phyloP scores from a whole-genome alignment of 2,888 invertebrate species.

The Colostygia pectinataria region DNA sequence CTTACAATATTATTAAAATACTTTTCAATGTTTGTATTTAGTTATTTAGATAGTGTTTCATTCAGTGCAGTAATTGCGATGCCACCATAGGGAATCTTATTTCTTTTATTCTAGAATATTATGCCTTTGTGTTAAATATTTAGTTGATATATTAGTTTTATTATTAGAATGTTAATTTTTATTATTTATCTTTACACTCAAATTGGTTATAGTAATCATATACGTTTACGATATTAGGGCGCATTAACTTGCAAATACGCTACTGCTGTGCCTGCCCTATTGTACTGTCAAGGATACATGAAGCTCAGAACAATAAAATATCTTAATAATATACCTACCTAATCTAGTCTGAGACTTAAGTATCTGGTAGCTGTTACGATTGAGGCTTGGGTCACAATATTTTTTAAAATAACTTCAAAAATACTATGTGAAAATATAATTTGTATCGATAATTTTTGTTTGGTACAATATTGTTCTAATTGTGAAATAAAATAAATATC shows the following conservation, averaged over 20 bases:
- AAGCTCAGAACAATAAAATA: too few relatives aligned
- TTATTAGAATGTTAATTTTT: constrained; percentile 70
- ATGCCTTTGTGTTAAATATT: constrained; percentile 76
- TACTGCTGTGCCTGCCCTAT: constrained; percentile 28
- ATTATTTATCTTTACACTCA: constrained; percentile 80
- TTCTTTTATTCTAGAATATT: constrained; percentile 72
- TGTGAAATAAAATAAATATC: constrained; percentile 81
- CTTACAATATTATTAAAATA: constrained; percentile 29
- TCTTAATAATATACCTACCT: too few relatives aligned
- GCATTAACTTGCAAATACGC: constrained; percentile 51
- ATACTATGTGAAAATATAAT: constrained; percentile 46
- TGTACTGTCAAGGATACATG: constrained; percentile 13
- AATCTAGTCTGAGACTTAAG: too few relatives aligned
- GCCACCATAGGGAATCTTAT: constrained; percentile 66
- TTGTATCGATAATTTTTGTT: constrained; percentile 69
- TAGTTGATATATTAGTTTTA: constrained; percentile 74
- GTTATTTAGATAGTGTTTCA: constrained; percentile 43
- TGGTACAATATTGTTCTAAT: constrained; percentile 68
- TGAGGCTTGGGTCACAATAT: constrained; percentile 58
- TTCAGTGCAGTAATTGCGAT: constrained; percentile 50
- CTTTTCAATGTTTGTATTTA: constrained; percentile 28
- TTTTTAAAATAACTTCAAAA: constrained; percentile 43
- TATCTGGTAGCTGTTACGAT: constrained; percentile 47
- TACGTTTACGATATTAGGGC: constrained; percentile 46
- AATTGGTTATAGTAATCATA: constrained; percentile 63